phyloP scores from a whole-genome alignment of 2,113 vertebrate genomes.

The Catharus bicknelli region DNA sequence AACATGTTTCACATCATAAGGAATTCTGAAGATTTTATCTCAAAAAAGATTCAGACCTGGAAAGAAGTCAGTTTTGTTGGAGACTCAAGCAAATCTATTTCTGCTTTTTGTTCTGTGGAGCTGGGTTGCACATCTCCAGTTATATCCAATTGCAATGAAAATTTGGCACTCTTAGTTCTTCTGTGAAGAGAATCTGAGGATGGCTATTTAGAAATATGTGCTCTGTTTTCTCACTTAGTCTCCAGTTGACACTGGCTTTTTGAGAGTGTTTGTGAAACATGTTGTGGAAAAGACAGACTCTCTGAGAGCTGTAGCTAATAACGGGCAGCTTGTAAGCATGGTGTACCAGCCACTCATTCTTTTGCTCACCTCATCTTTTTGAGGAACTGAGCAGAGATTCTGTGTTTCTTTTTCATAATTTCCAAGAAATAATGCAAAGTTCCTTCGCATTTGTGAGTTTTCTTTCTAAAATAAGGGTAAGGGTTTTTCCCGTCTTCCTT shows the following conservation, averaged over 20 bases:
- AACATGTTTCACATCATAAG: accelerated
- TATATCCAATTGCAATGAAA: slow-evolving; percentile 13
- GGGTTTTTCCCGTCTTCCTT: not conserved
- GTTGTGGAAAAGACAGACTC: not conserved
- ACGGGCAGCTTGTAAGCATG: accelerated
- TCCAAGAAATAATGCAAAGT: not conserved
- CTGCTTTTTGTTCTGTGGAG: not conserved
- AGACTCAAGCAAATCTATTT: slow-evolving; percentile 32
- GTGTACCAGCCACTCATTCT: not conserved
- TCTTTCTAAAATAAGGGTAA: not conserved
- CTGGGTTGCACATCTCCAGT: slow-evolving; percentile 2
- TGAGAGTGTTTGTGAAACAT: slow-evolving; percentile 7
- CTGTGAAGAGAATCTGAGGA: not conserved
- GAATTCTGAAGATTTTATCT: not conserved
- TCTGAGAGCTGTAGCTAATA: not conserved
- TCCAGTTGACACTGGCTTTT: not conserved
- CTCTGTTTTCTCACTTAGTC: slow-evolving; percentile 24
- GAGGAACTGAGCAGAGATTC: not conserved
- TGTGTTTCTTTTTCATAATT: not conserved
- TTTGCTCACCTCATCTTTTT: not conserved
- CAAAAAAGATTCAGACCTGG: not conserved
- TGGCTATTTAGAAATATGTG: not conserved
- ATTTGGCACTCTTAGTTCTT: slow-evolving; percentile 15
- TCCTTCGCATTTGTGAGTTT: not conserved
- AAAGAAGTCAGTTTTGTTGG: not conserved